Evolutionary conservation across 2,113 vertebrate species (phyloP), one percentile per base, ranked within the genome.

Genomic region (Aix galericulata): DNA sequence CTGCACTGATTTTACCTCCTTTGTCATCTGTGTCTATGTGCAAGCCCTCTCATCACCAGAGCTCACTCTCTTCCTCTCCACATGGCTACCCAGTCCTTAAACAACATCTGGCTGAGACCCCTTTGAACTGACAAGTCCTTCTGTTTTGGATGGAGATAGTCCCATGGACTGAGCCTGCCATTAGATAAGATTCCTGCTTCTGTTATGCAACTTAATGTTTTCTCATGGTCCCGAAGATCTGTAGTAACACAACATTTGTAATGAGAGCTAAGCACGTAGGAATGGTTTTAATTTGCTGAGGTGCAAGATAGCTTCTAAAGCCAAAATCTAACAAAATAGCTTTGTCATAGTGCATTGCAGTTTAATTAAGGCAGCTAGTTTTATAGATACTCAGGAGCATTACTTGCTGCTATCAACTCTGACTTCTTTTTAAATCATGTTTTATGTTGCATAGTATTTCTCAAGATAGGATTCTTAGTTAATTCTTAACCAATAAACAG

Each of bases 401-500:
- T 92, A 46, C 56, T 81, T 75, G 31, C 52, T 87, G 53, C 66
- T 82, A 58, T 89, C 74, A 85, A 26, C 36, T 50, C 66, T 13
- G 4, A 31, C 59, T 89, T 82, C 62, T 84, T 94, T 91, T 84
- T 74, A 82, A 52, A 75, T 87, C 56, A 11, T 79, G 82, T 79
- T 97, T 94, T 94, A 94, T 91, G 84, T 91, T 50, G 84, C 86
- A 26, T 85, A 36, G 23, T 94, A 80, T 85, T 91, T 96, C 93
- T 96, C 78, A 92, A 87, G 34, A 62, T 73, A 79, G 62, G 31
- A 85, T 89, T 92, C 38, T 79, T 82, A 40, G 91, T 94, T 95
- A 96, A 93, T 95, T 94, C 58, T 94, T 94, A 89, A 92, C 86
- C 78, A 87, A 73, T 87, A 79, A 95, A 87, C 74, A 76, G 89